Evolutionary conservation across 2,888 invertebrate genomes (phyloP), one percentile per base, ranked within the genome.

Genomic region (Erebia aethiops): DNA sequence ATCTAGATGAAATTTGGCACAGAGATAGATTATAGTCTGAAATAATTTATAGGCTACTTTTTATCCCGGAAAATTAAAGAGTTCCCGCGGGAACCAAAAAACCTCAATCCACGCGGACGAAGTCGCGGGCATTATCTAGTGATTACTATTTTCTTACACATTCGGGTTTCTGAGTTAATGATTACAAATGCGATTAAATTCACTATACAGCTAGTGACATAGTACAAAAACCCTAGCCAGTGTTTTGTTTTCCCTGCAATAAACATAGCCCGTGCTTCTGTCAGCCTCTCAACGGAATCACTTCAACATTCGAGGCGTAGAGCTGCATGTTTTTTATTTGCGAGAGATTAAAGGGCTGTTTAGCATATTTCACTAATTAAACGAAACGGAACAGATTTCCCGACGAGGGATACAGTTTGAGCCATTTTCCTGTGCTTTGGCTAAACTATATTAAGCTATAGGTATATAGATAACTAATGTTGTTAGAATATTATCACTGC

Each of bases 341-440:
- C 68, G 52, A 60, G 76, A 76, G 78, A 79, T 82, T 79, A 78
- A 81, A 75, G 75, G 70, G 74, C 70, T 79, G 79, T 77, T 88
- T 87, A 87, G 80, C 88, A 72, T 72, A 66, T 66, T 88, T 81
- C 78, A 83, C 85, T 87, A 89, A 89, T 89, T 89, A 88, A 87
- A 88, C 67, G 82, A 84, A 80, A 74, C 71, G 72, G 74, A 73
- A 74, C 70, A 74, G 72, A 76, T 78, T 77, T 73, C 73, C 74
- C 68, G 66, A 43, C 18, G 63, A 70, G 72, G 51, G 21, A 57
- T 62, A 54, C 57, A 41, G 57, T n/a, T 35, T 16, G 52, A 26
- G 56, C 2, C 11, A 14, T 8, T 56, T 26, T 67, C 61, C 67
- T 65, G 18, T 52, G 14, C 11, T 35, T 7, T 57, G 41, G 62